phyloP scores from a whole-genome alignment of 2,113 vertebrate genomes.

The Tupaia tana region DNA sequence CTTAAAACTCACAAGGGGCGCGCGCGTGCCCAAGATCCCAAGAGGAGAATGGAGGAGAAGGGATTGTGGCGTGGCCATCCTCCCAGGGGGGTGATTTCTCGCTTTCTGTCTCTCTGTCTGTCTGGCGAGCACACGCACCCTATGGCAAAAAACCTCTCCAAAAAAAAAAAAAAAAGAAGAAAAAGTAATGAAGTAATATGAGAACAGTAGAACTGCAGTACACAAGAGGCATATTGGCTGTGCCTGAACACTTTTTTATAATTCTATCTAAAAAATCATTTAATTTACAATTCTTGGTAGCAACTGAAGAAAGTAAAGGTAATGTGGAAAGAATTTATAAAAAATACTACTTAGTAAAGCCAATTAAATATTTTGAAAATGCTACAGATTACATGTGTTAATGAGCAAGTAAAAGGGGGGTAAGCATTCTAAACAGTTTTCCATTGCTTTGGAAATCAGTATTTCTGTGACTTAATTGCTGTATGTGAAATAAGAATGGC shows the following conservation, averaged over 20 bases:
- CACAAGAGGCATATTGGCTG: not conserved
- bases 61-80: too few relatives aligned
- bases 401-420: conserved; percentile 42
- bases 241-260: not conserved
- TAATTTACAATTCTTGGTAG: conserved; percentile 21
- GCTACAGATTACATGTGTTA: conserved; percentile 16
- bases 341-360: conserved; percentile 43
- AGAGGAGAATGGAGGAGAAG: too few relatives aligned
- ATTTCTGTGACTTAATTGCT: conserved; percentile 68
- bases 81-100: too few relatives aligned
- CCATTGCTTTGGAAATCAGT: conserved; percentile 35
- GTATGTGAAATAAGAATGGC: conserved; percentile 65
- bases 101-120: too few relatives aligned
- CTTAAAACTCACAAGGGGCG: too few relatives aligned
- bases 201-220: not conserved
- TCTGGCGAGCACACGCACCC: too few relatives aligned
- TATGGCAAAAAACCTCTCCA: too few relatives aligned
- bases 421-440: conserved; percentile 48
- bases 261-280: conserved; percentile 3
- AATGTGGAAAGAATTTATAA: not conserved
- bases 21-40: too few relatives aligned
- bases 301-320: not conserved
- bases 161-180: too few relatives aligned
- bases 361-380: conserved; percentile 56
- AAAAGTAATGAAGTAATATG: too few relatives aligned